Conservation (phyloP, 2,888 invertebrate genomes). For the Melanchra persicariae region DNA sequence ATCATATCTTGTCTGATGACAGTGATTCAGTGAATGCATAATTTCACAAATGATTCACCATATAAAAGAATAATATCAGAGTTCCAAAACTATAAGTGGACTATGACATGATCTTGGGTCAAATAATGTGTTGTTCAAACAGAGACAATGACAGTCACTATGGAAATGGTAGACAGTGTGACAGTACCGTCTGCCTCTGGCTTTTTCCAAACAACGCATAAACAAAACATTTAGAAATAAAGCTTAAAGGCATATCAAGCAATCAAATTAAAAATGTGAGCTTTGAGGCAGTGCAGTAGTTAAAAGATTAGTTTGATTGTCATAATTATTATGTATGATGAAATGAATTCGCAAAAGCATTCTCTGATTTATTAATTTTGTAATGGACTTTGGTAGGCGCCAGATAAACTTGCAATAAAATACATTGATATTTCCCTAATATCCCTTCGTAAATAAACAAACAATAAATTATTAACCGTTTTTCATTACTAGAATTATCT, state of each 20-base stretch:
- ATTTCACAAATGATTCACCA: not conserved
- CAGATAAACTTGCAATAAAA: too few relatives aligned
- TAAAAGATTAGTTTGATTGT: not conserved
- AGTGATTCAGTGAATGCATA: not conserved
- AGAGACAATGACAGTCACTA: not conserved
- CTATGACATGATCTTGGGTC: not conserved
- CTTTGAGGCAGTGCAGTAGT: not conserved
- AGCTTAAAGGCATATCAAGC: not conserved
- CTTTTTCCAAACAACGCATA: not conserved
- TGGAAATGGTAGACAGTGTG: not conserved
- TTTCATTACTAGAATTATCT: too few relatives aligned
- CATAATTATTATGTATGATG: not conserved
- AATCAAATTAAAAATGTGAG: not conserved
- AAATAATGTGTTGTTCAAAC: not conserved
- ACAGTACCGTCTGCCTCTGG: not conserved
- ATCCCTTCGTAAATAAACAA: too few relatives aligned
- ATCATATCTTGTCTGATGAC: not conserved
- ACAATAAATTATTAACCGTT: too few relatives aligned
- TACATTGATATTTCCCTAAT: too few relatives aligned
- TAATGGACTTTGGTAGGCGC: too few relatives aligned
- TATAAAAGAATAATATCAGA: not conserved
- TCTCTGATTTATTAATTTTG: too few relatives aligned
- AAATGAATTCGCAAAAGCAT: not conserved
- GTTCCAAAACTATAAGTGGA: not conserved
- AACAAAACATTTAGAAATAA: not conserved